Evolutionary conservation across 2,113 vertebrate genomes (phyloP).

Genomic region (Phyllostomus discolor): DNA sequence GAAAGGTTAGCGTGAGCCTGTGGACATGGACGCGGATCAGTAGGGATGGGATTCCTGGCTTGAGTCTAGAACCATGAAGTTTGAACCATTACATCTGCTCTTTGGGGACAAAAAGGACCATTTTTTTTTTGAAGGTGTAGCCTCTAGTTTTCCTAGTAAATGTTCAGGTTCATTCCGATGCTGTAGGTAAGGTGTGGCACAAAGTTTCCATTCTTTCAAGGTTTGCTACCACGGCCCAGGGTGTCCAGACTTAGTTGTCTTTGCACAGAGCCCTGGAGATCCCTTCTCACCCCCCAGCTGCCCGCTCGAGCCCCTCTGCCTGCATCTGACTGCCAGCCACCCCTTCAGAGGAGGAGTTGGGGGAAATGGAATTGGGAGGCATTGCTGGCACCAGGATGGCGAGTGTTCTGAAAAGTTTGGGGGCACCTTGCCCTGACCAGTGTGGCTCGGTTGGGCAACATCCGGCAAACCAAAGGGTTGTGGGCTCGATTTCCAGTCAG

Average conservation of each 20-base stretch:
- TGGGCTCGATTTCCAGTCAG: no score
- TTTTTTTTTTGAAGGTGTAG: not conserved
- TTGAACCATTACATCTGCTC: not conserved
- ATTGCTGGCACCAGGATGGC: not conserved
- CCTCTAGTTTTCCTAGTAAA: not conserved
- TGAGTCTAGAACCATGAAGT: not conserved
- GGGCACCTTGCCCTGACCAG: no score
- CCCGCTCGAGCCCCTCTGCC: accelerated
- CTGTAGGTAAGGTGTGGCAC: not conserved
- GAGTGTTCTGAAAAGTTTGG: not conserved
- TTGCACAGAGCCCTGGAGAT: not conserved
- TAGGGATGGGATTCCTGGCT: not conserved
- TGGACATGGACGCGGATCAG: accelerated
- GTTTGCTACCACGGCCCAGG: not conserved
- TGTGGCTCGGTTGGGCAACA: no score
- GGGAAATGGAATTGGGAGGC: not conserved
- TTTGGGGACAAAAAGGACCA: not conserved
- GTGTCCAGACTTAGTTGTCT: not conserved
- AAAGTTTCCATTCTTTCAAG: not conserved
- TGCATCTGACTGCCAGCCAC: not conserved
- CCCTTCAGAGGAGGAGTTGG: not conserved
- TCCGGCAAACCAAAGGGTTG: no score
- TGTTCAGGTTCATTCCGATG: not conserved
- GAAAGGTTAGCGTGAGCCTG: not conserved
- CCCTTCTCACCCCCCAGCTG: not conserved